A percentile compares a stretch with the other conserved stretches of the same genome.
Evolutionary conservation across 2,113 vertebrate genomes (phyloP).

Genomic region (Hippocampus mohnikei): DNA sequence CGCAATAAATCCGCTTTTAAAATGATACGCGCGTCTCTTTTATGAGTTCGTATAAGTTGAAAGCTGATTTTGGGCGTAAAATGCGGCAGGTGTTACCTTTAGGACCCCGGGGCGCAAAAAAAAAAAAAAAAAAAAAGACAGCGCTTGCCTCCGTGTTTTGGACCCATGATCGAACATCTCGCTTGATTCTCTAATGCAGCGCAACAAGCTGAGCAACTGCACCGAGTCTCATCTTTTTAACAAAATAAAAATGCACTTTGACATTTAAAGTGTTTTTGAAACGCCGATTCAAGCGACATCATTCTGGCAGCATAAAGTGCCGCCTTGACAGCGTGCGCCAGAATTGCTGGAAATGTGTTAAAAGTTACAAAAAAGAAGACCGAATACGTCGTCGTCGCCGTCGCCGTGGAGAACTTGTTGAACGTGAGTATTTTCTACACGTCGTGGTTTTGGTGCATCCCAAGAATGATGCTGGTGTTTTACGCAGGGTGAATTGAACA

Average conservation of each 20-base stretch:
- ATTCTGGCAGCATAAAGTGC: neutral
- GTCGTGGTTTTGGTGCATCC: neutral
- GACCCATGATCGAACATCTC: neutral
- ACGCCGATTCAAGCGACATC: neutral
- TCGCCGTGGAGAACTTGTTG: neutral
- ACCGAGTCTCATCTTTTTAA: neutral
- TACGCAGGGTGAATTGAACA: neutral
- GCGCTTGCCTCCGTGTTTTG: neutral
- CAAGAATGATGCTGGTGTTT: neutral
- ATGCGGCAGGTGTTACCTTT: neutral
- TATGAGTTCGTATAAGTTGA: neutral
- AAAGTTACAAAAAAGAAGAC: neutral
- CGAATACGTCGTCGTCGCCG: neutral
- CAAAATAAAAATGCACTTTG: neutral
- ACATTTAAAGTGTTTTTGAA: neutral
- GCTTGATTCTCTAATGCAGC: neutral
- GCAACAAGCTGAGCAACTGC: neutral
- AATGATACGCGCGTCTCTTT: neutral
- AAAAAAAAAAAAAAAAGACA: neutral
- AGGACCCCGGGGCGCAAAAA: neutral
- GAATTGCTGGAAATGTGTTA: neutral
- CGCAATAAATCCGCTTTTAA: neutral
- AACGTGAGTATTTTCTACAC: neutral
- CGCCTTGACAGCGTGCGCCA: neutral
- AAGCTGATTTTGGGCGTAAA: neutral